phyloP scores from a whole-genome alignment of 1,140 invertebrate species.

The Cotesia typhae region DNA sequence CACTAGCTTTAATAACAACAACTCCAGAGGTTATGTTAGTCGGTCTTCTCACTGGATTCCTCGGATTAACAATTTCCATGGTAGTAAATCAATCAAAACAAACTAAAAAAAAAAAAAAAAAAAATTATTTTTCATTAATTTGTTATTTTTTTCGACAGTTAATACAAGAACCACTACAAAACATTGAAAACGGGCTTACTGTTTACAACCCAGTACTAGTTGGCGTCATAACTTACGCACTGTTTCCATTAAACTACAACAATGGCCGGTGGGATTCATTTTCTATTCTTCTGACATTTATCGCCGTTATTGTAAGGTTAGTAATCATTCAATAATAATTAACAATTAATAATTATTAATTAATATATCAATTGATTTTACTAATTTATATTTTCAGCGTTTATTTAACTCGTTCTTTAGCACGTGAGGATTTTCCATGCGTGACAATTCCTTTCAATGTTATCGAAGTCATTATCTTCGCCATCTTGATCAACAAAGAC shows the following conservation, averaged over 20 bases:
- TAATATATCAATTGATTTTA: neutral
- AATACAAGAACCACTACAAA: slow-evolving; percentile 49
- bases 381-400: slow-evolving; percentile 41
- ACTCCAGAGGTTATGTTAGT: slow-evolving; percentile 49
- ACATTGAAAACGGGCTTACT: slow-evolving; percentile 58
- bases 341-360: neutral
- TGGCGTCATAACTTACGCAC: slow-evolving; percentile 55
- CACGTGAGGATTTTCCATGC: slow-evolving; percentile 48
- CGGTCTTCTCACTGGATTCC: slow-evolving; percentile 50
- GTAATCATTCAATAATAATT: neutral
- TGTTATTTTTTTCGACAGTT: slow-evolving; percentile 48
- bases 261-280: slow-evolving; percentile 51
- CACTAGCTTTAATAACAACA: slow-evolving; percentile 52
- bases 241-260: slow-evolving; percentile 52
- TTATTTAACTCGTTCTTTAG: slow-evolving; percentile 52
- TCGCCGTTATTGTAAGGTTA: slow-evolving; percentile 54
- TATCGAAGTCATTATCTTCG: slow-evolving; percentile 50
- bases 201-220: slow-evolving; percentile 63
- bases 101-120: neutral
- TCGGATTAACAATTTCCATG: slow-evolving; percentile 60
- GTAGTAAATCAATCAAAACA: slow-evolving; percentile 42
- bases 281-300: slow-evolving; percentile 45
- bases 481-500: slow-evolving; percentile 30
- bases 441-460: slow-evolving; percentile 58
- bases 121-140: neutral